Percentiles rank a stretch among this genome's conserved stretches.
Conservation (phyloP, 2,113 vertebrate genomes). For the Forbesichthys agassizii region DNA sequence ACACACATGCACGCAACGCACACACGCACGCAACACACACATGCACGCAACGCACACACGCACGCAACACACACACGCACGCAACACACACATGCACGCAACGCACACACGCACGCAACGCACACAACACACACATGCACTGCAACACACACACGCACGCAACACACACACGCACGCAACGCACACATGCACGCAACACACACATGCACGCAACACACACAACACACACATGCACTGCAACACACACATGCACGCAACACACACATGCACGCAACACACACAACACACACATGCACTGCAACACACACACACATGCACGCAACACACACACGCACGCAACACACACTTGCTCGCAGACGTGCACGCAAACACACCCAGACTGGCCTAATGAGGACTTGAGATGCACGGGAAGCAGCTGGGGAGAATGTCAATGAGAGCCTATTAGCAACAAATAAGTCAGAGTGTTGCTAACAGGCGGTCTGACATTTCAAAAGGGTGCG, state of each 20-base stretch:
- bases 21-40: slow-evolving; percentile 24
- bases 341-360: background rate
- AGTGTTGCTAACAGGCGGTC: slow-evolving; percentile 65
- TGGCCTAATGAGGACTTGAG: slow-evolving; percentile 61
- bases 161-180: too few species aligned
- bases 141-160: background rate
- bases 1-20: background rate
- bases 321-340: background rate
- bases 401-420: slow-evolving; percentile 57
- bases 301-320: background rate
- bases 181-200: slow-evolving; percentile 17
- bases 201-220: too few species aligned
- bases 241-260: slow-evolving; percentile 12
- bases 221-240: background rate
- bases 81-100: background rate
- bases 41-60: background rate
- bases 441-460: slow-evolving; percentile 63
- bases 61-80: background rate
- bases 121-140: background rate
- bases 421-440: slow-evolving; percentile 72
- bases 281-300: background rate
- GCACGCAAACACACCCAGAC: slow-evolving; percentile 19
- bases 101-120: background rate
- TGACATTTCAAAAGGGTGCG: slow-evolving; percentile 73
- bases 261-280: slow-evolving; percentile 19